A percentile compares a stretch with the other conserved stretches of the same genome.
Evolutionary conservation across 2,888 invertebrate genomes (phyloP).

Genomic region (Mythimna albipuncta): DNA sequence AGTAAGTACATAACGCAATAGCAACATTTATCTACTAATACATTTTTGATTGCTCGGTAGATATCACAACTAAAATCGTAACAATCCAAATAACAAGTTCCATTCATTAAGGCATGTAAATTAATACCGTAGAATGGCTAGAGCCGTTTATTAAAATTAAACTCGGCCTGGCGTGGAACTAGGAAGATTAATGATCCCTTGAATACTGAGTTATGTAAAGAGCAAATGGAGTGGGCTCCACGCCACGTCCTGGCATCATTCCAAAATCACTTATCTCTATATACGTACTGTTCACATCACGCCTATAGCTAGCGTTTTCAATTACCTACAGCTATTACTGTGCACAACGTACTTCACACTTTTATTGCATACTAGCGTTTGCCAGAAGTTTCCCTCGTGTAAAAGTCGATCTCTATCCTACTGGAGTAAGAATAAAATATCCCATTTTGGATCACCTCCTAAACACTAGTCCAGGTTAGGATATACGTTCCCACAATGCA

Average conservation of each 20-base stretch:
- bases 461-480: neutral
- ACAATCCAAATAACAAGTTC: constrained; percentile 75
- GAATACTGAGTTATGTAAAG: constrained; percentile 90
- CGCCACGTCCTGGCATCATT: constrained; percentile 85
- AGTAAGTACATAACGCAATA: constrained; percentile 38
- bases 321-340: constrained; percentile 68
- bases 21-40: constrained; percentile 57
- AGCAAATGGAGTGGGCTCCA: constrained; percentile 86
- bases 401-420: neutral
- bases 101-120: constrained; percentile 84
- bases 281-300: constrained; percentile 74
- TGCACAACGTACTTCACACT: constrained; percentile 46
- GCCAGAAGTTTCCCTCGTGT: neutral
- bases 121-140: constrained; percentile 84
- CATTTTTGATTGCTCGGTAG: constrained; percentile 65
- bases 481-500: neutral
- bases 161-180: constrained; percentile 88
- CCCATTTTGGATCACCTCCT: too few relatives aligned
- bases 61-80: constrained; percentile 73
- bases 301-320: constrained; percentile 65
- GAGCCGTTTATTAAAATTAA: constrained; percentile 90
- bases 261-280: constrained; percentile 89
- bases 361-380: constrained; percentile 41
- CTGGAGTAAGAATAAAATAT: neutral
- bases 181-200: constrained; percentile 90